Conservation (phyloP, 2,888 invertebrate species). For the Copidosoma aretas region DNA sequence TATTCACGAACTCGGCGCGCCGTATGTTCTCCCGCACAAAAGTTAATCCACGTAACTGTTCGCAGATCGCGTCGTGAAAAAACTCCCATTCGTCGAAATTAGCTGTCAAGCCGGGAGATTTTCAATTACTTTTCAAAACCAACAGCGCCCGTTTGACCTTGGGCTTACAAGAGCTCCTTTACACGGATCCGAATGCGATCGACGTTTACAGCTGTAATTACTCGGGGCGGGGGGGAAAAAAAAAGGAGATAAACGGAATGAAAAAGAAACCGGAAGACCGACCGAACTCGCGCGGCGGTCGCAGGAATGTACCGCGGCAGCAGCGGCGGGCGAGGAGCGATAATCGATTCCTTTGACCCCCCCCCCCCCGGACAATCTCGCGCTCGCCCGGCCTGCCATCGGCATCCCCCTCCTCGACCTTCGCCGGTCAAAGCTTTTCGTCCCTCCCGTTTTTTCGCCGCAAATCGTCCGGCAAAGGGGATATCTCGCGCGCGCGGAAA, state of each 20-base stretch:
- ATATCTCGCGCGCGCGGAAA: not conserved
- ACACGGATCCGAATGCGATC: too few species aligned
- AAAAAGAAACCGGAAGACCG: too few species aligned
- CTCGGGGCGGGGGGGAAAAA: too few species aligned
- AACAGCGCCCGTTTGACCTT: too few species aligned
- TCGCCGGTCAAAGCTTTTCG: constrained; percentile 18
- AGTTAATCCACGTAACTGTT: too few species aligned
- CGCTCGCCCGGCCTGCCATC: not conserved
- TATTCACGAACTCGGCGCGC: not conserved
- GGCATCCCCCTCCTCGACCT: constrained; percentile 16
- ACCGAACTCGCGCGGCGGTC: not conserved
- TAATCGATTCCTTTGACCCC: not conserved
- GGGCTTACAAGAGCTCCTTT: too few species aligned
- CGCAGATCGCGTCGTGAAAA: not conserved
- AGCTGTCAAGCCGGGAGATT: not conserved
- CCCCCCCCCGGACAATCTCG: not conserved
- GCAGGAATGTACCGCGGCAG: too few species aligned
- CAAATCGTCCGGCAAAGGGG: constrained; percentile 35
- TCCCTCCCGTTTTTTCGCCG: constrained; percentile 17
- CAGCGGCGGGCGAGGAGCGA: not conserved
- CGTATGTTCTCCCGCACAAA: too few species aligned
- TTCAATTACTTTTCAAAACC: too few species aligned
- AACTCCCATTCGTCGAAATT: too few species aligned
- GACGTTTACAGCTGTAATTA: too few species aligned
- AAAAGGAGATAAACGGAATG: not conserved